Base-by-base conservation (phyloP, 2,888 invertebrate species). In the Physocephala rufipes region DNA sequence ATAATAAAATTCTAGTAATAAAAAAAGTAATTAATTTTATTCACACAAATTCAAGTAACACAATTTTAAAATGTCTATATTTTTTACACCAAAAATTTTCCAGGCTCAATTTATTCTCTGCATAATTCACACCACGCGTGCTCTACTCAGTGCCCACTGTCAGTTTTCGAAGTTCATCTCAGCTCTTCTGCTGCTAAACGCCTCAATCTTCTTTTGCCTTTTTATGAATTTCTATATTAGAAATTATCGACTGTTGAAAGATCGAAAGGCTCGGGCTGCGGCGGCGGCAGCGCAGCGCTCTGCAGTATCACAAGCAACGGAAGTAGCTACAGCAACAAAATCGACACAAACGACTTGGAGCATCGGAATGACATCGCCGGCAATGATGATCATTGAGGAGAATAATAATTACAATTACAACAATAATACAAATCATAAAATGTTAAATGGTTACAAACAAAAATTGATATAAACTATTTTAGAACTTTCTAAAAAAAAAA, bases 181-280 rank as follows among this genome's bases (percentile, higher is more conserved):
- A 1, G 88, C 90, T 2, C 89, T 94, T 24, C 87, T 95, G 76
- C 90, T 92, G 67, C 87, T 95, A 13, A 95, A 95, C 84, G 92
- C 95, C 7, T 88, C 91, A 47, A 94, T 97, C 81, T 97, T 97
- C 90, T 95, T 97, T 86, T 90, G 90, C 19, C 90, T 97, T 71
- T 97, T 97, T 89, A 92, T 91, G 80, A 92, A 97, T 87, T 97
- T 97, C 89, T 97, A 97, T 87, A 89, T 92, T 77, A 92, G 92
- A 83, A 92, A 94, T 28, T 96, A 96, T 87, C 89, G 88, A 78
- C 87, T 83, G 73, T 74, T 80, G 67, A 79, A 78, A 76, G 78
- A 63, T 43, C 69, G 72, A 55, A 73, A 70, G 69, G 45, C 71
- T 7, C 21, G n/a, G 3, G 51, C 62, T 28, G 63, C 28, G 16